These are phyloP conservation scores for Leiothrix lutea DNA, from an alignment of 2,113 vertebrate species.

Conservation along the genomic window DNA sequence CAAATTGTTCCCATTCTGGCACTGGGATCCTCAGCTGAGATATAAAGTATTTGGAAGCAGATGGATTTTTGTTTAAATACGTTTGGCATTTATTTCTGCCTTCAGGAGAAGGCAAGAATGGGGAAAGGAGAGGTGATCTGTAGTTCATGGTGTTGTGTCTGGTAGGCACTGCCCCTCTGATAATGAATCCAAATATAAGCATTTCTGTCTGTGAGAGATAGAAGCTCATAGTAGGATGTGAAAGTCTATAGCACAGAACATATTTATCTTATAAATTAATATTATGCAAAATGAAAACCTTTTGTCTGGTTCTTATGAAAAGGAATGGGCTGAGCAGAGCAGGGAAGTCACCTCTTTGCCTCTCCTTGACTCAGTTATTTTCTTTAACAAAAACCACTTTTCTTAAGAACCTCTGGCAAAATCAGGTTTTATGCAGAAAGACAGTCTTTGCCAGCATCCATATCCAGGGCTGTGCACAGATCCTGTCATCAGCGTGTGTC, in stretches of 20 bases:
- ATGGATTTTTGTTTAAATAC: background rate
- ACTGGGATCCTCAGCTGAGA: background rate
- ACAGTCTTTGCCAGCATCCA: accelerated
- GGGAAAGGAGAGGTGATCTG: background rate
- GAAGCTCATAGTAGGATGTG: background rate
- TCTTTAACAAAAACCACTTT: background rate
- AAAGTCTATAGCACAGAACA: background rate
- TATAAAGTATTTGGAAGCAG: background rate
- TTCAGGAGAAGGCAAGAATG: background rate
- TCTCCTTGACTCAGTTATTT: background rate
- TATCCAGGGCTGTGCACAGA: background rate
- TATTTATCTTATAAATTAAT: background rate
- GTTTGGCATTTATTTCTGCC: background rate
- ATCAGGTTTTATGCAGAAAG: background rate
- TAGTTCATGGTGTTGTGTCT: background rate
- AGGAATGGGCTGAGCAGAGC: background rate
- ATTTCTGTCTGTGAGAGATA: background rate
- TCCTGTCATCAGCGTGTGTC: background rate
- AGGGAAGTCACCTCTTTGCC: background rate
- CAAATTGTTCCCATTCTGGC: background rate
- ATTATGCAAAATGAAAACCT: background rate
- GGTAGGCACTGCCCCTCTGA: background rate
- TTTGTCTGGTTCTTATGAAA: background rate
- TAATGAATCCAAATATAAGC: background rate
- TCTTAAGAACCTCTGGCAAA: background rate